Percentiles rank a stretch among this genome's conserved stretches.
Conservation (phyloP, 1,140 invertebrate genomes). For the Anoplophora glabripennis region DNA sequence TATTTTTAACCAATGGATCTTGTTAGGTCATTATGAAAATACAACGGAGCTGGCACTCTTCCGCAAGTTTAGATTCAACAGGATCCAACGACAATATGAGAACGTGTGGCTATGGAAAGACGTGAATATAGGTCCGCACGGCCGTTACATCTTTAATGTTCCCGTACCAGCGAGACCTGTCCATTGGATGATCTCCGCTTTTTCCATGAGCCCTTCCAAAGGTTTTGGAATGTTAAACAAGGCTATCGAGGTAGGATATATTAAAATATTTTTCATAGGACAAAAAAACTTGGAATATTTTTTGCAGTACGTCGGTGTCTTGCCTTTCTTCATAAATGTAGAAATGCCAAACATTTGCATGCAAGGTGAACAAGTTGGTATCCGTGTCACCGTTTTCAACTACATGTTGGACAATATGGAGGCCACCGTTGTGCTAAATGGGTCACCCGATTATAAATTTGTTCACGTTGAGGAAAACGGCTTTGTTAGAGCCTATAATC, state of each 20-base stretch:
- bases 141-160: constrained; percentile 79
- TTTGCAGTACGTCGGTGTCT: constrained; percentile 70
- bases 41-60: constrained; percentile 66
- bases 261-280: background rate
- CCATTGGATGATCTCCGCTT: constrained; percentile 90
- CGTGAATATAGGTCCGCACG: constrained; percentile 89
- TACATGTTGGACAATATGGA: constrained; percentile 81
- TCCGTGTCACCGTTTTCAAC: constrained; percentile 92
- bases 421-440: constrained; percentile 80
- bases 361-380: constrained; percentile 91
- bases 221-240: constrained; percentile 83
- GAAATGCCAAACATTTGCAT: constrained; percentile 82
- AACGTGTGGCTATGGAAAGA: constrained; percentile 94
- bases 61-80: constrained; percentile 80
- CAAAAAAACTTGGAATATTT: background rate
- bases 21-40: constrained; percentile 56
- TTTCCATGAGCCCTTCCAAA: constrained; percentile 79
- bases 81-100: constrained; percentile 84
- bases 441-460: constrained; percentile 88
- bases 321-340: constrained; percentile 93
- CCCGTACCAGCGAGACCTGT: constrained; percentile 83
- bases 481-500: constrained; percentile 79
- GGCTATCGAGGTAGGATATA: constrained; percentile 64
- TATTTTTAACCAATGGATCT: background rate
- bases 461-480: constrained; percentile 92